Base-by-base conservation (phyloP, 2,113 vertebrate genomes). In the Dunckerocampus dactyliophorus region DNA sequence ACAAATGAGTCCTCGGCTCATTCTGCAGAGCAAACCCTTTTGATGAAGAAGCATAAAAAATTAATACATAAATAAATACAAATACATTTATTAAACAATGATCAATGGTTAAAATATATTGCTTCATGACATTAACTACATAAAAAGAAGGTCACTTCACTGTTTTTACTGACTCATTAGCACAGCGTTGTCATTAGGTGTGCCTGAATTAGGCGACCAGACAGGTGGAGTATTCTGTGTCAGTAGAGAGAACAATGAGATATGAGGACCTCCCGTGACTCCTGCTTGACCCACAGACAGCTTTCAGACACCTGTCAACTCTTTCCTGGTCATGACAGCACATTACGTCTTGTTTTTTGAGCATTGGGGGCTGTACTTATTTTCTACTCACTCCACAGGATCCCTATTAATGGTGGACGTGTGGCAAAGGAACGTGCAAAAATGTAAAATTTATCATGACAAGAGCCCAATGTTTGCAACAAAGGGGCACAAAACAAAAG, bases 341-440 rank as follows among this genome's bases (percentile, higher is more conserved):
- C 68, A 77, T 88, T 5, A 34, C 31, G 7, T 43, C 80, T 52
- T 55, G 66, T 86, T 84, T 83, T 14, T 43, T 43, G 2, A 13
- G 13, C 39, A 14, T 3, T 43, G 39, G 5, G 15, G 10, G 6
- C 11, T 55, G 12, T 6, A 55, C 31, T 19, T 22, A 47, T 51
- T 61, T 72, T 70, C 53, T 20, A 50, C 31, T 65, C 31, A 47
- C 12, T 37, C 37, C 19, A 47, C 0, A 5, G 24, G 20, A 16
- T 19, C 16, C 55, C 43, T 7, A 14, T 39, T 34, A 19, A 19
- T 19, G n/a, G 34, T 55, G 17, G 16, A 55, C 34, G 3, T n/a
- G 28, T 55, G 52, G 11, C 31, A 19, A 24, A 21, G 34, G 22
- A 7, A 19, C n/a, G 6, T 10, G n/a, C 3, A 3, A 54, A 37